These are phyloP conservation scores for rat (Rattus norvegicus) DNA, from an alignment of 2,113 vertebrate genomes.

Conservation along the genomic window GRCr8 NC_086033.1:81148001-81148500, in stretches of 20 bases:
- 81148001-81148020: conserved; percentile 90
- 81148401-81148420: conserved; percentile 65
- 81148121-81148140: conserved; percentile 88
- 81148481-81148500: conserved; percentile 85
- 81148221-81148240: conserved; percentile 82
- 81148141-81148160: conserved; percentile 88
- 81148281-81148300: conserved; percentile 79
- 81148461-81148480: conserved; percentile 85
- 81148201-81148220: conserved; percentile 78
- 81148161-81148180: conserved; percentile 85
- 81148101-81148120: conserved; percentile 88
- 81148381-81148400: conserved; percentile 50
- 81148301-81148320: neutral
- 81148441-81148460: conserved; percentile 85
- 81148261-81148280: conserved; percentile 80
- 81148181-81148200: conserved; percentile 84
- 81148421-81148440: conserved; percentile 78
- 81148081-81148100: conserved; percentile 87
- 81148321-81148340: conserved; percentile 7
- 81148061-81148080: too few species aligned
- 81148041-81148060: too few species aligned
- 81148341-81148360: conserved; percentile 55
- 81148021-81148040: conserved; percentile 88
- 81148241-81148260: conserved; percentile 78
- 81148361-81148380: conserved; percentile 51